These are phyloP conservation scores for Holothuria leucospilota DNA, from an alignment of 53 echinoderm and acorn worm genomes.

Conservation along the genomic window DNA sequence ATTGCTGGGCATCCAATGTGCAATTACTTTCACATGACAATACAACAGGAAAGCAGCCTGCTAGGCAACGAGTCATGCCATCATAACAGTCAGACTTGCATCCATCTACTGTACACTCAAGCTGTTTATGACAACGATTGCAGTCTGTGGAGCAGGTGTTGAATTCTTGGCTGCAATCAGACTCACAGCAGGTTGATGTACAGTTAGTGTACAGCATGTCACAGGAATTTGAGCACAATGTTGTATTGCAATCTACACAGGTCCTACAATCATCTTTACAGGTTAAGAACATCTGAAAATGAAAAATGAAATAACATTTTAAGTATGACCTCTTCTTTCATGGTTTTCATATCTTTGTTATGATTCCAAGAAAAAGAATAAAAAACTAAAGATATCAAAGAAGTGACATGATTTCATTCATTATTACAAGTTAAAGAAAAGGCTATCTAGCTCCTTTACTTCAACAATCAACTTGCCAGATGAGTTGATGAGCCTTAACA, in stretches of 20 bases:
- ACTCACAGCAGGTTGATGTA: conserved; percentile 47
- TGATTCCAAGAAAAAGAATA: no score
- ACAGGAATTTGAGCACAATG: conserved; percentile 3
- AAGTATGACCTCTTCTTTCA: no score
- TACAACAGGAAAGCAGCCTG: conserved; percentile 44
- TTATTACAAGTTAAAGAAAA: no score
- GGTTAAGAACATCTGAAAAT: not conserved
- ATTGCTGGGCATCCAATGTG: conserved; percentile 26
- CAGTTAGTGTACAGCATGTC: conserved; percentile 47
- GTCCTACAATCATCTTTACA: conserved; percentile 6
- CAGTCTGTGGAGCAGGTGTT: not conserved
- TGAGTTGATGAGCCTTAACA: no score
- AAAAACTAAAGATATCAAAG: no score
- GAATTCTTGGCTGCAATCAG: conserved; percentile 37
- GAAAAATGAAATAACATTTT: not conserved
- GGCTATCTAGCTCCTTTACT: no score
- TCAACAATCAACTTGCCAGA: no score
- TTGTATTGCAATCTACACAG: not conserved
- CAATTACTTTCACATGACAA: conserved; percentile 58
- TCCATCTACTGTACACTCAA: conserved; percentile 17
- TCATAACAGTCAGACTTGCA: conserved; percentile 12
- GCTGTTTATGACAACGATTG: not conserved
- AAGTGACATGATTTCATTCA: no score
- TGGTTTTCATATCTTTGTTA: no score
- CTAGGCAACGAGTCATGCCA: conserved; percentile 36